Evolutionary conservation across 2,888 invertebrate species (phyloP).

Genomic region (Cerastis rubricosa): DNA sequence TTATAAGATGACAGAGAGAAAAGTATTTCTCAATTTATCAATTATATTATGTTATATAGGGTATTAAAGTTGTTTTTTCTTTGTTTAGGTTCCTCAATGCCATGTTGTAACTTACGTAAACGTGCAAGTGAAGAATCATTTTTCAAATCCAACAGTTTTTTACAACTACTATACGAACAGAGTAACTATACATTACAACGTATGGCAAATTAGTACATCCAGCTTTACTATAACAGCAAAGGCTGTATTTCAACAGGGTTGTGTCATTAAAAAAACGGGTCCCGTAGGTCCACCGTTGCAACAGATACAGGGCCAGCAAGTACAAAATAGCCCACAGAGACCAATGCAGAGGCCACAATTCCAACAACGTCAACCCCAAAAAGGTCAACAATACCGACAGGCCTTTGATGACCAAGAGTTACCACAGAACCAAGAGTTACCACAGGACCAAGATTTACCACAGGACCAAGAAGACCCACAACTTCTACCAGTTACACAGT

Average conservation of each 20-base stretch:
- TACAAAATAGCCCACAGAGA: background rate
- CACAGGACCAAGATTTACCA: too few species aligned
- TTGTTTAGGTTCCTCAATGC: conserved; percentile 49
- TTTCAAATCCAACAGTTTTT: conserved; percentile 60
- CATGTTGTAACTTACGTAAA: conserved; percentile 42
- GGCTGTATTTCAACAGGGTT: conserved; percentile 14
- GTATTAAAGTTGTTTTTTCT: background rate
- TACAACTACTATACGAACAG: conserved; percentile 34
- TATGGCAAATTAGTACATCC: conserved; percentile 56
- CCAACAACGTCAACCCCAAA: too few species aligned
- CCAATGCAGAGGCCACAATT: background rate
- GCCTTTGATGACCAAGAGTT: too few species aligned
- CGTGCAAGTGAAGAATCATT: conserved; percentile 54
- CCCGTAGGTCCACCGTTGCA: background rate
- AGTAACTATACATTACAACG: conserved; percentile 57
- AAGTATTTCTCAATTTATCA: too few species aligned
- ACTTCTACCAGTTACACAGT: too few species aligned
- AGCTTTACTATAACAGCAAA: conserved; percentile 57
- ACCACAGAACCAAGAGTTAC: too few species aligned
- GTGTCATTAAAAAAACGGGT: background rate
- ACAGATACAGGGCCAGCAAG: background rate
- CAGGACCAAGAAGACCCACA: too few species aligned
- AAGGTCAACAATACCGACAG: too few species aligned
- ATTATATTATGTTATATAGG: background rate
- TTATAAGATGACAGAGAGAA: background rate